Conservation (phyloP, 2,113 vertebrate genomes). For the Ctenomys sociabilis region DNA sequence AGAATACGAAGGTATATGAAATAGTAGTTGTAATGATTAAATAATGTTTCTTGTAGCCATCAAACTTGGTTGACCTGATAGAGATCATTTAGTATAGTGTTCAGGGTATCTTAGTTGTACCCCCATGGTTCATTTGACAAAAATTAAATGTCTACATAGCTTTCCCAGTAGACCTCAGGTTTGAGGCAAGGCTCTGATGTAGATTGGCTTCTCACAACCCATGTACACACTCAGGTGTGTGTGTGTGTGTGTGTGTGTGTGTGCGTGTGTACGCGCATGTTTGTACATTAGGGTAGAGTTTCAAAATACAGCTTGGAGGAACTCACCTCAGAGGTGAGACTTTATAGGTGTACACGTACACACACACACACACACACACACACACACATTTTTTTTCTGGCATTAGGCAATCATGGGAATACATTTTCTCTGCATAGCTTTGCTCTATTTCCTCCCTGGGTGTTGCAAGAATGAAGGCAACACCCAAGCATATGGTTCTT, state of each 20-base stretch:
- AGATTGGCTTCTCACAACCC: neutral
- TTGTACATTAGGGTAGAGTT: neutral
- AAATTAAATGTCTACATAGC: neutral
- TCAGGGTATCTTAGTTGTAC: neutral
- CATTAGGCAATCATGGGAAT: neutral
- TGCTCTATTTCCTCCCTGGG: neutral
- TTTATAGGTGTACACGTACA: neutral
- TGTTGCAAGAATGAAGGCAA: neutral
- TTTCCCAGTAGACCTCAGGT: neutral
- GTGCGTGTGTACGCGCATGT: neutral
- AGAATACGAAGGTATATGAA: neutral
- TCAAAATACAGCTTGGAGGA: neutral
- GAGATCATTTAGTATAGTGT: neutral
- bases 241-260: neutral
- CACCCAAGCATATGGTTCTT: neutral
- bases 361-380: neutral
- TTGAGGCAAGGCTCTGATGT: neutral
- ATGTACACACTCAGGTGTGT: rapidly evolving
- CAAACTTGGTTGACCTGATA: neutral
- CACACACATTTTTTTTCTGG: neutral
- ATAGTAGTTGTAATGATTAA: neutral
- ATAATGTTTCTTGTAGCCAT: neutral
- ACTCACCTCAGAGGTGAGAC: neutral
- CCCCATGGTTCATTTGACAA: neutral
- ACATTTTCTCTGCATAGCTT: neutral